Evolutionary conservation across 2,797 vertebrate species (phyloP).

Genomic region (Gallinago solitaria): DNA sequence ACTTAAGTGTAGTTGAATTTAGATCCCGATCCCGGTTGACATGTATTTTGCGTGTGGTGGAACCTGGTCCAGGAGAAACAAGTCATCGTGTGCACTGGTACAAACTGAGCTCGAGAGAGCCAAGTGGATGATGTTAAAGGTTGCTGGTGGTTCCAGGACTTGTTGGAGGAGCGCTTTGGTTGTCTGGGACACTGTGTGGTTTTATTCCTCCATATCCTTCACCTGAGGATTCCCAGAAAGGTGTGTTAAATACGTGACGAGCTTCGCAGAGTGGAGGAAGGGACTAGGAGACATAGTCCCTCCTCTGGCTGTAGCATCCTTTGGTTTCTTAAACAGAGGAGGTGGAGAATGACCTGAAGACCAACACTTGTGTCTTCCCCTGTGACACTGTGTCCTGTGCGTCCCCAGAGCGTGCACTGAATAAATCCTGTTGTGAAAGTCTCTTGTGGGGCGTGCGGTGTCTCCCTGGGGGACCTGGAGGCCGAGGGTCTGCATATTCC

Average conservation of each 20-base stretch:
- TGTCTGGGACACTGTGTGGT: not conserved
- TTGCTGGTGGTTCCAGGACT: not conserved
- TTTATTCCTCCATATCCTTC: not conserved
- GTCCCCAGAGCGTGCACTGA: slow-evolving; percentile 25
- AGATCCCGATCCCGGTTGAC: not conserved
- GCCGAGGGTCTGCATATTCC: not conserved
- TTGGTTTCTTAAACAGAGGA: not conserved
- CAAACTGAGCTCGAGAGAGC: not conserved
- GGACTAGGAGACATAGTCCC: not conserved
- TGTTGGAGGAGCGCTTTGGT: not conserved
- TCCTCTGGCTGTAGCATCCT: not conserved
- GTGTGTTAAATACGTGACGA: not conserved
- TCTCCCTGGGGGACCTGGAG: not conserved
- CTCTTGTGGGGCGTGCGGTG: not conserved
- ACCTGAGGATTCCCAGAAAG: not conserved
- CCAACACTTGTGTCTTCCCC: not conserved
- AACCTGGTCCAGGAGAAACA: not conserved
- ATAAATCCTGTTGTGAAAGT: slow-evolving; percentile 56
- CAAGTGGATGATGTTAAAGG: not conserved
- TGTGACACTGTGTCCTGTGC: not conserved
- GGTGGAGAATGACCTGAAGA: not conserved
- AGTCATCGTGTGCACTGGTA: fast-evolving
- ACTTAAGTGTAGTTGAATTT: not conserved
- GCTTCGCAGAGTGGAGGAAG: not conserved
- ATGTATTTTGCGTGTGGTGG: not conserved